Percentiles rank a stretch among this genome's conserved stretches.
Evolutionary conservation across 2,888 invertebrate species (phyloP).

Genomic region (Tenthredo distinguenda): DNA sequence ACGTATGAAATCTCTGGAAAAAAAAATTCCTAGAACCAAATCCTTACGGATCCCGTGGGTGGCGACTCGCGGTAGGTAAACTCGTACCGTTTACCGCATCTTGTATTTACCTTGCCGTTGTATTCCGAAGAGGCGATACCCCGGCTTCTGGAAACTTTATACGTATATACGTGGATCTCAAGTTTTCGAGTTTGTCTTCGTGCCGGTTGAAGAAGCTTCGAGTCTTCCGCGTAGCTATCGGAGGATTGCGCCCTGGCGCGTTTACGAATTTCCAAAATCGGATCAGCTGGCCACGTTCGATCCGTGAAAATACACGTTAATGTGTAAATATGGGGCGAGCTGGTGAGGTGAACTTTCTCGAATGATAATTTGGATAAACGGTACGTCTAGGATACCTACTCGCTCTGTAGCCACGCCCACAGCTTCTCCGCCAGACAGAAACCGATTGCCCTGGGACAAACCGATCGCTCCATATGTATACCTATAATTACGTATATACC

Average conservation of each 20-base stretch:
- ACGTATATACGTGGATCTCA: neutral
- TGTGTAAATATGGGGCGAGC: too few relatives aligned
- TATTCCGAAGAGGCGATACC: neutral
- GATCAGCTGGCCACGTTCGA: neutral
- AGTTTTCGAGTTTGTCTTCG: neutral
- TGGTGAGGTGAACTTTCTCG: neutral
- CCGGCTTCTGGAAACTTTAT: neutral
- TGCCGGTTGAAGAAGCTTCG: too few relatives aligned
- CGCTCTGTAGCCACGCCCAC: slow-evolving; percentile 29
- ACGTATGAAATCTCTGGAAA: neutral
- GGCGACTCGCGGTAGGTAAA: neutral
- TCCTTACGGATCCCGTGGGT: neutral
- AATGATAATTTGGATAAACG: slow-evolving; percentile 12
- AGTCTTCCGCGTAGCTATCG: neutral
- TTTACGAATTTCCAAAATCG: neutral
- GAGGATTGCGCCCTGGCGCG: neutral
- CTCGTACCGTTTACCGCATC: neutral
- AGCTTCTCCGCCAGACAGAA: neutral
- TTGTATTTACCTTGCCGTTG: neutral
- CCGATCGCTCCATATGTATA: slow-evolving; percentile 1
- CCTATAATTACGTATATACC: slow-evolving; percentile 12
- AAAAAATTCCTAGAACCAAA: neutral
- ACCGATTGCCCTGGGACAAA: slow-evolving; percentile 11
- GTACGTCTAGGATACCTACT: slow-evolving; percentile 28
- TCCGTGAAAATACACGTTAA: neutral